A percentile compares a stretch with the other conserved stretches of the same genome.
Conservation (phyloP, 2,113 vertebrate genomes). For the Suricata suricatta region DNA sequence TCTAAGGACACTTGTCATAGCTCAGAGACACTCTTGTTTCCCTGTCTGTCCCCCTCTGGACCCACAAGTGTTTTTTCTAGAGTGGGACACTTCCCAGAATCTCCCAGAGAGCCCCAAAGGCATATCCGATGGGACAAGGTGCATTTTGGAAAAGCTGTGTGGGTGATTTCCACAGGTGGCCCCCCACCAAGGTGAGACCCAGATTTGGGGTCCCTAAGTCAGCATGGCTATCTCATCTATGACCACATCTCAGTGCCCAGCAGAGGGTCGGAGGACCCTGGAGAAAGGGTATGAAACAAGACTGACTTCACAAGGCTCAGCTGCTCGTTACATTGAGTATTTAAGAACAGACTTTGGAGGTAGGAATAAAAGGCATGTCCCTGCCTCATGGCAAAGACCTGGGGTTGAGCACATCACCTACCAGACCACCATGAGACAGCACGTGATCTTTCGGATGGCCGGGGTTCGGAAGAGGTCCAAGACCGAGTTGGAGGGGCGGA, state of each 20-base stretch:
- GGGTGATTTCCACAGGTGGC: neutral
- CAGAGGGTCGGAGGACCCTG: neutral
- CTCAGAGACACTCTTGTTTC: neutral
- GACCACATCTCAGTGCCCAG: neutral
- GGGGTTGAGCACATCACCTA: conserved; percentile 73
- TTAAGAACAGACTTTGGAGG: neutral
- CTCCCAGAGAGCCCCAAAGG: neutral
- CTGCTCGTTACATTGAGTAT: neutral
- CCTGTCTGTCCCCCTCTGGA: neutral
- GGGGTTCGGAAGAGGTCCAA: conserved; percentile 88
- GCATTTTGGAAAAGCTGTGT: neutral
- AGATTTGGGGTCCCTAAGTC: neutral
- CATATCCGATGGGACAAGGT: neutral
- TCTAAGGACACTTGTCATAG: neutral
- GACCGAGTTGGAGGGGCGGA: conserved; percentile 73
- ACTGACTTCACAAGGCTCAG: neutral
- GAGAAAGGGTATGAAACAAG: neutral
- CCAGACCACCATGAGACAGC: conserved; percentile 89
- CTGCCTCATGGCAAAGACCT: neutral
- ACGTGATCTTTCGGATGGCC: conserved; percentile 86
- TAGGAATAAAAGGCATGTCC: neutral
- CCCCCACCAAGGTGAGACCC: neutral
- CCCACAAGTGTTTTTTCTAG: neutral
- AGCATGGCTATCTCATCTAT: neutral
- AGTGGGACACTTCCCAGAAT: neutral